Conservation (phyloP, 1,140 invertebrate species). For the Cherax quadricarinatus region DNA sequence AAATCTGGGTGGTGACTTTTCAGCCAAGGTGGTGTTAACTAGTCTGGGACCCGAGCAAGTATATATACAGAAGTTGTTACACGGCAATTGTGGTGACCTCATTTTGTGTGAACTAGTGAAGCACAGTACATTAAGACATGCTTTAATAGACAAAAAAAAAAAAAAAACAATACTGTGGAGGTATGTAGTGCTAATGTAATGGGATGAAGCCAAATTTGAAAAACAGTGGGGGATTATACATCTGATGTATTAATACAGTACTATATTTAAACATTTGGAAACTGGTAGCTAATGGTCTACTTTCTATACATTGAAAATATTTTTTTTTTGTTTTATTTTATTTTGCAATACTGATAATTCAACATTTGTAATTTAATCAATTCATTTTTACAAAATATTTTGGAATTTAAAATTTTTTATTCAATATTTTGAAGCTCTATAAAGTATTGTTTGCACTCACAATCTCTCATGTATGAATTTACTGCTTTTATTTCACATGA, state of each 20-base stretch:
- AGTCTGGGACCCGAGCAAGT: neutral
- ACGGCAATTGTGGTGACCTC: neutral
- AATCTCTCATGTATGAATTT: neutral
- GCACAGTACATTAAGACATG: neutral
- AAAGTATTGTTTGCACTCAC: slow-evolving; percentile 15
- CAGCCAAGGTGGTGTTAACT: neutral
- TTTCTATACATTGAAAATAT: slow-evolving; percentile 11
- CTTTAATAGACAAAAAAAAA: neutral
- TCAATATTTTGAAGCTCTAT: neutral
- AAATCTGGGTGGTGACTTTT: neutral
- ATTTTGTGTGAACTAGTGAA: neutral
- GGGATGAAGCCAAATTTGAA: neutral
- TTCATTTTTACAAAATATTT: neutral
- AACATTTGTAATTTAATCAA: neutral
- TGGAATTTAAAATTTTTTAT: too few species aligned
- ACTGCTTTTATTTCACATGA: neutral
- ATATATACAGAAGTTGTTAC: neutral
- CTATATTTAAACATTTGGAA: neutral
- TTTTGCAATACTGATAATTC: neutral
- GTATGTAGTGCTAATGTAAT: neutral
- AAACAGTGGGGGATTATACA: neutral
- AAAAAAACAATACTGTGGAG: neutral
- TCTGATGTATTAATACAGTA: neutral
- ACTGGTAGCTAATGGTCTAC: neutral
- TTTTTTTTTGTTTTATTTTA: neutral